Evolutionary conservation across 2,888 invertebrate species (phyloP).

Genomic region (Hemistola chrysoprasaria): DNA sequence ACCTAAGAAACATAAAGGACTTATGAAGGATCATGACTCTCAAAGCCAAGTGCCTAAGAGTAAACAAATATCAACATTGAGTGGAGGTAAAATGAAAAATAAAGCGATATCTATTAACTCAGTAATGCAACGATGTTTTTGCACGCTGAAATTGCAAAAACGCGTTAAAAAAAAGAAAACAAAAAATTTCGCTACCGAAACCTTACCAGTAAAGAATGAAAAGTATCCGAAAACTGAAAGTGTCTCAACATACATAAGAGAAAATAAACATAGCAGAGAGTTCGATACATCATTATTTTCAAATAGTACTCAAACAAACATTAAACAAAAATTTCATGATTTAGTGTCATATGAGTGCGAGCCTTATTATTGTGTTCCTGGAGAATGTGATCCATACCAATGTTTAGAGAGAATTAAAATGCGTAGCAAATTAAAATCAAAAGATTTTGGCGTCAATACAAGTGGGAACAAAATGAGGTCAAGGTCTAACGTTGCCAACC

Average conservation of each 20-base stretch:
- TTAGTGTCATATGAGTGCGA: slow-evolving; percentile 28
- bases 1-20: slow-evolving; percentile 1
- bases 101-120: slow-evolving; percentile 11
- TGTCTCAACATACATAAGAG: too few relatives aligned
- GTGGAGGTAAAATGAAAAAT: slow-evolving; percentile 25
- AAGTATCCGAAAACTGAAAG: too few relatives aligned
- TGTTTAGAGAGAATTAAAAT: slow-evolving; percentile 39
- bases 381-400: slow-evolving; percentile 40
- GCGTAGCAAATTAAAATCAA: slow-evolving; percentile 22
- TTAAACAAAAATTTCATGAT: background rate
- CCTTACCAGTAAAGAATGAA: too few relatives aligned
- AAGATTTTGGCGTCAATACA: slow-evolving; percentile 9
- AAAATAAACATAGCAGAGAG: background rate
- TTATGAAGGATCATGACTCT: background rate
- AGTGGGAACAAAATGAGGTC: slow-evolving; percentile 8
- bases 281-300: background rate
- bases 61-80: slow-evolving; percentile 24
- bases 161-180: background rate
- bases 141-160: slow-evolving; percentile 33
- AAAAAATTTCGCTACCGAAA: background rate
- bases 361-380: slow-evolving; percentile 44
- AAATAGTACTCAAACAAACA: slow-evolving; percentile 28
- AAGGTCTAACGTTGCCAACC: slow-evolving; percentile 1
- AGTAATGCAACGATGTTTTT: slow-evolving; percentile 36
- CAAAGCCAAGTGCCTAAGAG: slow-evolving; percentile 9